Evolutionary conservation across 1,140 invertebrate genomes (phyloP).

Genomic region (Elymnias hypermnestra): DNA sequence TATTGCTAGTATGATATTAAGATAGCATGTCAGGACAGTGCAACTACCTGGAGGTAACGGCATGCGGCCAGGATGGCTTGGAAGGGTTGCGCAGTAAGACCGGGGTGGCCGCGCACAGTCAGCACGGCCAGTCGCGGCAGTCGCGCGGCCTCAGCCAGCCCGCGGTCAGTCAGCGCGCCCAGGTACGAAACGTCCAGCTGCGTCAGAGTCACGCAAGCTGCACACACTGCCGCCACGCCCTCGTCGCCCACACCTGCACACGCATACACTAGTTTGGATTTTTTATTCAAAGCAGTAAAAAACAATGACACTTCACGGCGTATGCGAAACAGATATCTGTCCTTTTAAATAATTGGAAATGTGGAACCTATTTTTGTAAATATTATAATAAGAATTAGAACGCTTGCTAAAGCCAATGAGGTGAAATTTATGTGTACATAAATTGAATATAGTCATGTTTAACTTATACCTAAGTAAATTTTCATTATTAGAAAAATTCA

Average conservation of each 20-base stretch:
- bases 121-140: constrained; percentile 28
- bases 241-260: constrained; percentile 48
- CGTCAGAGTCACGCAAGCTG: constrained; percentile 25
- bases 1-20: too few species aligned
- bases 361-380: too few species aligned
- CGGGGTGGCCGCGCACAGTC: constrained; percentile 34
- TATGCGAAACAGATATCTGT: too few species aligned
- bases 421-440: too few species aligned
- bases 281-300: too few species aligned
- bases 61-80: constrained; percentile 26
- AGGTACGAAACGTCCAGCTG: constrained; percentile 52
- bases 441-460: too few species aligned
- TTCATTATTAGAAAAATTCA: too few species aligned
- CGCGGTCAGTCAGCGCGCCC: constrained; percentile 33
- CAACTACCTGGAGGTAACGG: constrained; percentile 27
- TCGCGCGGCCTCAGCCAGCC: constrained; percentile 21
- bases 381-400: too few species aligned
- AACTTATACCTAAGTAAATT: too few species aligned
- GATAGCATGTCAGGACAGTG: not conserved
- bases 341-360: too few species aligned
- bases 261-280: not conserved
- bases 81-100: constrained; percentile 33
- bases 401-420: too few species aligned
- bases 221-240: constrained; percentile 36
- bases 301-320: too few species aligned